A percentile compares a stretch with the other conserved stretches of the same genome.
Conservation (phyloP, 2,797 vertebrate genomes). For the Cottoperca gobio region DNA sequence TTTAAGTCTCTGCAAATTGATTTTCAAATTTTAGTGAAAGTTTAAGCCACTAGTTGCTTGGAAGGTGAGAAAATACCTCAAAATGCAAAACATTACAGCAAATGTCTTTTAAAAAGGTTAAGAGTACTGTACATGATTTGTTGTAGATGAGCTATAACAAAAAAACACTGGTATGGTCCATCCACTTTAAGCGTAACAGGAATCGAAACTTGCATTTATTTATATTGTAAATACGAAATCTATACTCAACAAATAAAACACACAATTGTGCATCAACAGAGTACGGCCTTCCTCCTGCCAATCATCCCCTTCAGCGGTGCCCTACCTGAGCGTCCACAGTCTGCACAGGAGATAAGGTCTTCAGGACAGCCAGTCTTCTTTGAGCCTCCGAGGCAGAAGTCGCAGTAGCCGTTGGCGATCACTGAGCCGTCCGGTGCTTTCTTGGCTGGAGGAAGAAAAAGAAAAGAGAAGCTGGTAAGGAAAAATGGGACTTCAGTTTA, state of each 20-base stretch:
- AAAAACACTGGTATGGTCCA: slow-evolving; percentile 77
- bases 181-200: slow-evolving; percentile 47
- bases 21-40: slow-evolving; percentile 27
- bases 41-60: slow-evolving; percentile 25
- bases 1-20: slow-evolving; percentile 26
- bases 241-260: slow-evolving; percentile 30
- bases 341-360: slow-evolving; percentile 96
- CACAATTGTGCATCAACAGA: slow-evolving; percentile 70
- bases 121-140: slow-evolving; percentile 52
- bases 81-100: slow-evolving; percentile 44
- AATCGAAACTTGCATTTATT: slow-evolving; percentile 36
- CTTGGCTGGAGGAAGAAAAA: slow-evolving; percentile 84
- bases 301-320: slow-evolving; percentile 74
- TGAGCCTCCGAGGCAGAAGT: slow-evolving; percentile 95
- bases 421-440: slow-evolving; percentile 94
- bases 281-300: slow-evolving; percentile 74
- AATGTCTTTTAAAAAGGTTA: slow-evolving; percentile 17
- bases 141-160: slow-evolving; percentile 60
- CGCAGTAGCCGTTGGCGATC: slow-evolving; percentile 95
- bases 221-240: slow-evolving; percentile 34
- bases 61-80: slow-evolving; percentile 13
- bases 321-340: slow-evolving; percentile 95
- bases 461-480: slow-evolving; percentile 42
- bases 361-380: slow-evolving; percentile 96
- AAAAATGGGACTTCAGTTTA: slow-evolving; percentile 16